These are phyloP conservation scores for Actinopyga echinites DNA, from an alignment of 53 echinoderm and acorn worm genomes.

Conservation along the genomic window DNA sequence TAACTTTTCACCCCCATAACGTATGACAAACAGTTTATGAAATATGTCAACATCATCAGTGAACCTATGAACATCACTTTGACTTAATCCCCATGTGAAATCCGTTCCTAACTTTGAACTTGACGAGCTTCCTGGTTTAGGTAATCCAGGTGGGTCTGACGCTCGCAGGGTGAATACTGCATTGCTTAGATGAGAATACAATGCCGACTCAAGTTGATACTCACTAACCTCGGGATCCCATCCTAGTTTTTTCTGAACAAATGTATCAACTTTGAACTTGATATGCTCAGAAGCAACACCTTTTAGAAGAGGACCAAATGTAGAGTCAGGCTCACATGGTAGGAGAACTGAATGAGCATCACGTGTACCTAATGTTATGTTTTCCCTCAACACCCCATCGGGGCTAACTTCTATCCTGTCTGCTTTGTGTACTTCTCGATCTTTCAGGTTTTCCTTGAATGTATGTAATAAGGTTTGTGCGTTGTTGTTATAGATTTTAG, in stretches of 20 bases:
- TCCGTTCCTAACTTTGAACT: no score
- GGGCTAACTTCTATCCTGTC: constrained; percentile 17
- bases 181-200: background rate
- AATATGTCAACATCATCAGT: no score
- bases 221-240: background rate
- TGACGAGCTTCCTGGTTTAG: no score
- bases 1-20: constrained; percentile 15
- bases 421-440: constrained; percentile 12
- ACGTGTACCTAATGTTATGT: constrained; percentile 12
- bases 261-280: background rate
- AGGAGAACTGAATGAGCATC: constrained; percentile 35
- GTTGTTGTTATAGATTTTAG: background rate
- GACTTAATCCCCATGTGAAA: no score
- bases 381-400: constrained; percentile 15
- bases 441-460: constrained; percentile 5
- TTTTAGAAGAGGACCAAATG: background rate
- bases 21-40: background rate
- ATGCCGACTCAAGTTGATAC: background rate
- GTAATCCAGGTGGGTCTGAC: no score
- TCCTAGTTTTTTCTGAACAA: background rate
- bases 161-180: no score
- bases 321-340: background rate
- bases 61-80: no score
- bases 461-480: background rate
- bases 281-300: background rate